Percentiles rank a stretch among this genome's conserved stretches.
These are phyloP conservation scores for Melanotus villosus DNA, from an alignment of 2,888 invertebrate species.

Conservation along the genomic window DNA sequence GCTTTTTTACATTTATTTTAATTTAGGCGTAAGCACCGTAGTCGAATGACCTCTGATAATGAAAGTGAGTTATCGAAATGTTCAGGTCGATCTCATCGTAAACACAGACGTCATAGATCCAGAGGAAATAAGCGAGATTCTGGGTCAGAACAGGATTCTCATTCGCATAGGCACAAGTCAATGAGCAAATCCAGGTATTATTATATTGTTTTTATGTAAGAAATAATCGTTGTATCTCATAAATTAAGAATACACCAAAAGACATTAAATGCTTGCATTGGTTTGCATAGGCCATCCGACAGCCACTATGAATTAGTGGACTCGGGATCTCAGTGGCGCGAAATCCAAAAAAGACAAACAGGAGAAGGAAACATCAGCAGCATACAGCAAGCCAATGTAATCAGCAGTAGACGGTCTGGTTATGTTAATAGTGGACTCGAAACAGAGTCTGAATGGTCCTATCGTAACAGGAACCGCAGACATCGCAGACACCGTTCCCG, in stretches of 20 bases:
- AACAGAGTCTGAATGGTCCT: constrained; percentile 68
- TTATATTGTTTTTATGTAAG: too few species aligned
- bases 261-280: background rate
- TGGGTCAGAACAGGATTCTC: constrained; percentile 80
- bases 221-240: too few species aligned
- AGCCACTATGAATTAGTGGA: constrained; percentile 82
- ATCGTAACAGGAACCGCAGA: constrained; percentile 59
- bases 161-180: constrained; percentile 62
- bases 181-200: constrained; percentile 57
- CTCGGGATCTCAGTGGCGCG: constrained; percentile 91
- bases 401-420: constrained; percentile 70
- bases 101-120: constrained; percentile 82
- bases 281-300: constrained; percentile 63
- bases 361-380: constrained; percentile 70
- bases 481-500: constrained; percentile 69
- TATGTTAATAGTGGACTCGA: constrained; percentile 67
- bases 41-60: constrained; percentile 88
- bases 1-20: background rate
- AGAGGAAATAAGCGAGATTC: constrained; percentile 82
- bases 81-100: constrained; percentile 84
- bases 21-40: constrained; percentile 79
- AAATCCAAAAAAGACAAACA: constrained; percentile 83
- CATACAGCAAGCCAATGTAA: constrained; percentile 81
- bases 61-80: constrained; percentile 92
- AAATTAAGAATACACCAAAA: too few species aligned